phyloP scores from a whole-genome alignment of 2,888 invertebrate genomes.

The Adineta ricciae region DNA sequence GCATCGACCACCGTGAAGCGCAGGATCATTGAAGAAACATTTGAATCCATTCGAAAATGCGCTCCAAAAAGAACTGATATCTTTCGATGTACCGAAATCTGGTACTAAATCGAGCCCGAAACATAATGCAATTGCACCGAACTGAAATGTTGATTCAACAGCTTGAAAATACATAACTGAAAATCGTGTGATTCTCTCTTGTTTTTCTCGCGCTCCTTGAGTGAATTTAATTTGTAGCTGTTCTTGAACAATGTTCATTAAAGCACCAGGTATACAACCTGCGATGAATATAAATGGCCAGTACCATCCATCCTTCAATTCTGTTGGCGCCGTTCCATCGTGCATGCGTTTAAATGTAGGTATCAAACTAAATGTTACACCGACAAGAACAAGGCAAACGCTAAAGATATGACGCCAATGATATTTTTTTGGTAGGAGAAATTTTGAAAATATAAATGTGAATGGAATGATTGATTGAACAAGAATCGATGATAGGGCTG shows the following conservation, averaged over 20 bases:
- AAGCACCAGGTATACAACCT: not conserved
- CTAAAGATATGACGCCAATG: not conserved
- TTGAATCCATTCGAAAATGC: not conserved
- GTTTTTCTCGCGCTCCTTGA: not conserved
- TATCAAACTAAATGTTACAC: not conserved
- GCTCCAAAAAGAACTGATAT: not conserved
- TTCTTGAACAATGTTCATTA: slow-evolving; percentile 19
- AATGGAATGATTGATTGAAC: not conserved
- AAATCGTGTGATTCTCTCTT: not conserved
- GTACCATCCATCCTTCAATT: slow-evolving; percentile 14
- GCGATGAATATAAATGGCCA: slow-evolving; percentile 12
- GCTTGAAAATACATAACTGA: slow-evolving; percentile 19
- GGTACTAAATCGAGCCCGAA: slow-evolving; percentile 10
- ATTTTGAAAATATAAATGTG: slow-evolving; percentile 13
- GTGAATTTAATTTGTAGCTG: not conserved
- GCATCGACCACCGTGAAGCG: not conserved
- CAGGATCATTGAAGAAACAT: not conserved
- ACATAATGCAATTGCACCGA: slow-evolving; percentile 7
- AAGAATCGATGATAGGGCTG: not conserved
- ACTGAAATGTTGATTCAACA: slow-evolving; percentile 10
- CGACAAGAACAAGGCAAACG: not conserved
- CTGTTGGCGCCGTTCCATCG: not conserved
- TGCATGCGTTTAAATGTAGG: slow-evolving; percentile 19
- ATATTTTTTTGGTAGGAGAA: not conserved
- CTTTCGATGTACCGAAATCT: slow-evolving; percentile 16